A percentile compares a stretch with the other conserved stretches of the same genome.
These are phyloP conservation scores for Arion vulgaris DNA, from an alignment of 1,140 invertebrate species.

Conservation along the genomic window DNA sequence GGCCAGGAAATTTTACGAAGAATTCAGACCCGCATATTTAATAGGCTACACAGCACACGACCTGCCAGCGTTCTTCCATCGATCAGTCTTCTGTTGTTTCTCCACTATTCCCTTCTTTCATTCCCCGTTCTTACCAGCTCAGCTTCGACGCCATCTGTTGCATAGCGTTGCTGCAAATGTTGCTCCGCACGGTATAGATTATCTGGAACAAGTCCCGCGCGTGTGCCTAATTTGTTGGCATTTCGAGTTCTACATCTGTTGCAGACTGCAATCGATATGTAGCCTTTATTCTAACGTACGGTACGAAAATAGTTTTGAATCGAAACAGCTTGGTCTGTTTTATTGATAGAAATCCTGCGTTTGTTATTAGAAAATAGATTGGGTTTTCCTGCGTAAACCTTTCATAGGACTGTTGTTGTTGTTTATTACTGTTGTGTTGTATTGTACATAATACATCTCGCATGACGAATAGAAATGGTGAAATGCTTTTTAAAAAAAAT, in stretches of 20 bases:
- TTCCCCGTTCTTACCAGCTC: background rate
- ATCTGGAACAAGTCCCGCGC: background rate
- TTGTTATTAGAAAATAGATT: too few species aligned
- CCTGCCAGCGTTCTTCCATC: background rate
- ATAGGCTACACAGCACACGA: background rate
- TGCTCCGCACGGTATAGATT: background rate
- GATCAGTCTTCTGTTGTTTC: background rate
- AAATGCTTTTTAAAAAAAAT: too few species aligned
- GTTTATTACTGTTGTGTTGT: too few species aligned
- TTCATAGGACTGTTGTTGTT: too few species aligned
- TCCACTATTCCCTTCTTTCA: background rate
- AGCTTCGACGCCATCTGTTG: background rate
- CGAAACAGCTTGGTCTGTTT: background rate
- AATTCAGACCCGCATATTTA: background rate
- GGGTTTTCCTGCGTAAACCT: too few species aligned
- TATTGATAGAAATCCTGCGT: background rate
- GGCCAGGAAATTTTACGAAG: too few species aligned
- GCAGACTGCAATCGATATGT: background rate
- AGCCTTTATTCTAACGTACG: background rate
- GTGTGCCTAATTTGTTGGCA: background rate
- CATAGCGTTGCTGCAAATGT: background rate
- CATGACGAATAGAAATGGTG: too few species aligned
- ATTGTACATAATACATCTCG: too few species aligned
- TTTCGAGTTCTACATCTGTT: conserved; percentile 6
- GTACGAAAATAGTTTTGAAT: background rate